phyloP scores from a whole-genome alignment of 2,888 invertebrate genomes.

The Heliconius ismenius region DNA sequence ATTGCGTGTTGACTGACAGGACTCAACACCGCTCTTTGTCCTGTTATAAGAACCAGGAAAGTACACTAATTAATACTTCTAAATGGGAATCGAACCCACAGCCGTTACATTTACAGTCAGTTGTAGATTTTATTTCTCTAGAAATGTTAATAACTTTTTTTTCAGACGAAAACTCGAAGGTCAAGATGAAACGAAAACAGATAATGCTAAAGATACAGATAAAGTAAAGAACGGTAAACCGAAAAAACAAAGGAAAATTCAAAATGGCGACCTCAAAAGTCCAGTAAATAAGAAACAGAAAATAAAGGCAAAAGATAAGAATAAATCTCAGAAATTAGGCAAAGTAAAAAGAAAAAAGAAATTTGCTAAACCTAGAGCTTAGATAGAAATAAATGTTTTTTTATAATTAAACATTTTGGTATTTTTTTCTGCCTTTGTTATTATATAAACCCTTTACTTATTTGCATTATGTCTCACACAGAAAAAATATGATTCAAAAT shows the following conservation, averaged over 20 bases:
- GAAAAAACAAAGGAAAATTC: slow-evolving; percentile 62
- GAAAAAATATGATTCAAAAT: too few relatives aligned
- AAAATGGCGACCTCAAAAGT: slow-evolving; percentile 48
- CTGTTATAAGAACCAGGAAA: too few relatives aligned
- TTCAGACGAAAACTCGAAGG: slow-evolving; percentile 67
- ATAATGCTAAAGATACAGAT: slow-evolving; percentile 51
- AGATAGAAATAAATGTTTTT: slow-evolving; percentile 39
- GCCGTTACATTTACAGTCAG: too few relatives aligned
- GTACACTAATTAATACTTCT: too few relatives aligned
- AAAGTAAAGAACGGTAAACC: slow-evolving; percentile 56
- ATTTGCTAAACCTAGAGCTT: slow-evolving; percentile 41
- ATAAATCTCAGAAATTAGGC: slow-evolving; percentile 30
- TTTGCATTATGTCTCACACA: too few relatives aligned
- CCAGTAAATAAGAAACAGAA: slow-evolving; percentile 42
- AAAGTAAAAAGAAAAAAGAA: slow-evolving; percentile 43
- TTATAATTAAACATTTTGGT: background rate
- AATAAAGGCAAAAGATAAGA: slow-evolving; percentile 37
- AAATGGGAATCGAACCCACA: too few relatives aligned
- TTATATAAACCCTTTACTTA: too few relatives aligned
- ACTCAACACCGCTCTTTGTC: too few relatives aligned
- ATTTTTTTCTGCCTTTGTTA: slow-evolving; percentile 1
- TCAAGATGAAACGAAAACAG: slow-evolving; percentile 46
- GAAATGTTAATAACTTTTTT: slow-evolving; percentile 14
- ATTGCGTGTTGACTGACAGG: too few relatives aligned
- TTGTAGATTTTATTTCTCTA: background rate